These are phyloP conservation scores for Ecdyonurus torrentis DNA, from an alignment of 2,888 invertebrate species.

Conservation along the genomic window DNA sequence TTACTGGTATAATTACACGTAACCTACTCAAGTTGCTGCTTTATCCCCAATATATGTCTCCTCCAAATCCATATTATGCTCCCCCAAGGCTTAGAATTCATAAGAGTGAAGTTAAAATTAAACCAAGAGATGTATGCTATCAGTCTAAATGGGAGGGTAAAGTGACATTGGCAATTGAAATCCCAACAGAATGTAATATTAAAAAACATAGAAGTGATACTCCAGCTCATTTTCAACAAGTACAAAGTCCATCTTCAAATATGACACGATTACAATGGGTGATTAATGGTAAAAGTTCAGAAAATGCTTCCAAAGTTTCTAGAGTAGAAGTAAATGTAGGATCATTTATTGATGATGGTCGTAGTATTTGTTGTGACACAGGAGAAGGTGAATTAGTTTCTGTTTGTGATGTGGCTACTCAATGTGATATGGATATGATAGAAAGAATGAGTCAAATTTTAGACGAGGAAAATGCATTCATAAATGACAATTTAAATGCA, in stretches of 20 bases:
- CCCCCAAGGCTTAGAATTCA: neutral
- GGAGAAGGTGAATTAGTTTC: neutral
- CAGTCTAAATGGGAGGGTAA: neutral
- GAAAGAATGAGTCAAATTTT: neutral
- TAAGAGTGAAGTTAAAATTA: neutral
- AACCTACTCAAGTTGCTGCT: slow-evolving; percentile 56
- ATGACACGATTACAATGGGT: neutral
- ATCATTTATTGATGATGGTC: neutral
- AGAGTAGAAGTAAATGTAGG: neutral
- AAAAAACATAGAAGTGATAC: neutral
- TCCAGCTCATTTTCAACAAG: neutral
- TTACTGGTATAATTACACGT: slow-evolving; percentile 49
- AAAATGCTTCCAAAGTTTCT: neutral
- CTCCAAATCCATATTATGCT: neutral
- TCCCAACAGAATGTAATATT: neutral
- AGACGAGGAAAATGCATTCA: neutral
- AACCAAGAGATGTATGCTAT: neutral
- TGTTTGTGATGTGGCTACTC: neutral
- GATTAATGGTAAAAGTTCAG: neutral
- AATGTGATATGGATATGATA: neutral
- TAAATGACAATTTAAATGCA: neutral
- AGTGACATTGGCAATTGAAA: neutral
- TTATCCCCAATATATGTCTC: slow-evolving; percentile 28
- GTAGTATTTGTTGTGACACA: neutral
- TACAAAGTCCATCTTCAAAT: neutral